phyloP scores from a whole-genome alignment of 2,113 vertebrate species.

The Dermatemys mawii region DNA sequence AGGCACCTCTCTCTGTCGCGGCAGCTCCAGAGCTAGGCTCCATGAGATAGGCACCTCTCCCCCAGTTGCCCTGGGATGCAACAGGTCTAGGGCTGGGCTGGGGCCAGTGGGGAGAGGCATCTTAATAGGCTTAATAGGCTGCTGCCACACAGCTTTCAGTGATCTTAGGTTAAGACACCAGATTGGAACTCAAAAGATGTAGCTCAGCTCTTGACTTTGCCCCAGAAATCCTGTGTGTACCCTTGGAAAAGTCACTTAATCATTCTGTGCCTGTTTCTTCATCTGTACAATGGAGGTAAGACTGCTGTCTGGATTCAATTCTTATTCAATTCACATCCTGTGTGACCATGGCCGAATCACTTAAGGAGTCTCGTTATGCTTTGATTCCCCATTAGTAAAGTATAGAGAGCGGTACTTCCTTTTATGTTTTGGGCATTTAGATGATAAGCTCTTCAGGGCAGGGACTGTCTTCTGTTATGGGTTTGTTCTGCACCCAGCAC shows the following conservation, averaged over 20 bases:
- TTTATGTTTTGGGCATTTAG: conserved; percentile 11
- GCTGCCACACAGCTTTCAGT: too few relatives aligned
- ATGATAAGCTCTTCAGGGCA: not conserved
- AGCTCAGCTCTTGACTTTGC: conserved; percentile 40
- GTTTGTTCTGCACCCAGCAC: not conserved
- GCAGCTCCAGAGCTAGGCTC: too few relatives aligned
- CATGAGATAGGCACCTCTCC: too few relatives aligned
- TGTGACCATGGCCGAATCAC: conserved; percentile 13
- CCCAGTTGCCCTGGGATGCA: too few relatives aligned
- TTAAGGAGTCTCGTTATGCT: not conserved
- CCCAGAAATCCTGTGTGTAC: conserved; percentile 7
- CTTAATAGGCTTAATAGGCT: too few relatives aligned
- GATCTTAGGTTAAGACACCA: not conserved
- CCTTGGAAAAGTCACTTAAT: conserved; percentile 17
- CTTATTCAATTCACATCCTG: conserved; percentile 38
- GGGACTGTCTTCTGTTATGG: not conserved
- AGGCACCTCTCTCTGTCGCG: too few relatives aligned
- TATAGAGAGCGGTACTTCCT: not conserved
- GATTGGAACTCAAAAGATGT: conserved; percentile 35
- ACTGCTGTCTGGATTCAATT: conserved; percentile 42
- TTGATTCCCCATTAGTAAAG: not conserved
- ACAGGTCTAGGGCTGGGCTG: too few relatives aligned
- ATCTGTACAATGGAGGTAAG: conserved; percentile 20
- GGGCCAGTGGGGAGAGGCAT: too few relatives aligned
- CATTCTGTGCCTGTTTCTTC: conserved; percentile 45